Conservation (phyloP, 2,113 vertebrate genomes). For the Salminus brasiliensis region DNA sequence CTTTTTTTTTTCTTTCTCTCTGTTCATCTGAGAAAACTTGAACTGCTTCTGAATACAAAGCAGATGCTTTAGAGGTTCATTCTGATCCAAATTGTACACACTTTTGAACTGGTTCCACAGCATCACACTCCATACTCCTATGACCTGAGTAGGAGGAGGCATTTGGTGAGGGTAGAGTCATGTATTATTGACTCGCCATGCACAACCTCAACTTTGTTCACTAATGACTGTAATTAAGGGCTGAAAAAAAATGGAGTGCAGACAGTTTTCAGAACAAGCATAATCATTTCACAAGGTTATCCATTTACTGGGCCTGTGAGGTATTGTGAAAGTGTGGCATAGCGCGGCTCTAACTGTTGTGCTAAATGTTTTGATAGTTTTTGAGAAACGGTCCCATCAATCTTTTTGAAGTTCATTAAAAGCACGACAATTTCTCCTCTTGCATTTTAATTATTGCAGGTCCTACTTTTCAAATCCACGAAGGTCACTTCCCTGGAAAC, state of each 20-base stretch:
- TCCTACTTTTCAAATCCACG: background rate
- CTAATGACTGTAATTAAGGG: slow-evolving; percentile 49
- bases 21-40: slow-evolving; percentile 2
- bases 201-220: slow-evolving; percentile 32
- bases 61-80: background rate
- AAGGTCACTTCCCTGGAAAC: background rate
- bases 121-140: slow-evolving; percentile 10
- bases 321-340: slow-evolving; percentile 18
- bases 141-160: slow-evolving; percentile 35
- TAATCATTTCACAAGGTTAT: slow-evolving; percentile 44
- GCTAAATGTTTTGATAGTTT: background rate
- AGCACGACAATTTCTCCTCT: background rate
- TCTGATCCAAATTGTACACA: slow-evolving; percentile 15
- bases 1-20: background rate
- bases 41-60: background rate
- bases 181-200: slow-evolving; percentile 44
- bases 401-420: background rate
- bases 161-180: slow-evolving; percentile 22
- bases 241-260: slow-evolving; percentile 24
- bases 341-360: background rate
- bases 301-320: slow-evolving; percentile 30
- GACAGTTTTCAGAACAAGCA: slow-evolving; percentile 29
- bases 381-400: background rate
- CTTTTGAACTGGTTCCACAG: slow-evolving; percentile 19
- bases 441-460: background rate